Evolutionary conservation across 2,113 vertebrate species (phyloP).

Genomic region (Chaenogobius annularis): DNA sequence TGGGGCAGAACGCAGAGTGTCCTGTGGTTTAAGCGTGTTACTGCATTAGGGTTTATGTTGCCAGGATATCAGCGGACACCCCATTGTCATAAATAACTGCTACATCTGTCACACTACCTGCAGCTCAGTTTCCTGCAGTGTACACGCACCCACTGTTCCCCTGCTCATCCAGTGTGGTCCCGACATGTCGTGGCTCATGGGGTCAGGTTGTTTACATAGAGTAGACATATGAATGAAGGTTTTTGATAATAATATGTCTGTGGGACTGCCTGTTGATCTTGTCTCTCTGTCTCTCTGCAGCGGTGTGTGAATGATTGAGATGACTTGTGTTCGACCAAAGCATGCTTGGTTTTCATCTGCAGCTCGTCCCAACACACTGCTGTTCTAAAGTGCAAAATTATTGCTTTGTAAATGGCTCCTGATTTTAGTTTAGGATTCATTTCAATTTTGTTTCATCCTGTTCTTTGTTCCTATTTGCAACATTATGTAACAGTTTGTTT

Average conservation of each 20-base stretch:
- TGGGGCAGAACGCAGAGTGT: constrained; percentile 14
- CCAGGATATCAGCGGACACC: constrained; percentile 26
- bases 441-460: constrained; percentile 34
- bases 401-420: background rate
- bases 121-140: constrained; percentile 31
- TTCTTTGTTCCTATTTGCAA: constrained; percentile 23
- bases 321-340: constrained; percentile 20
- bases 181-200: constrained; percentile 36
- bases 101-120: constrained; percentile 65
- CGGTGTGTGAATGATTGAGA: background rate
- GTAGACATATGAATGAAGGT: constrained; percentile 26
- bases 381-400: constrained; percentile 4
- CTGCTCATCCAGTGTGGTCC: constrained; percentile 49
- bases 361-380: background rate
- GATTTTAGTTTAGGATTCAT: constrained; percentile 25
- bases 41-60: background rate
- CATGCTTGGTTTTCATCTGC: constrained; percentile 2
- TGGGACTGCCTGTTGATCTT: background rate
- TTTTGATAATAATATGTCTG: background rate
- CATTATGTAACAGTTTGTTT: constrained; percentile 18
- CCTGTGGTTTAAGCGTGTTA: constrained; percentile 2
- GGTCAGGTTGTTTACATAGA: constrained; percentile 57
- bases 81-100: constrained; percentile 56
- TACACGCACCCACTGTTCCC: constrained; percentile 30
- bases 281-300: background rate